A percentile compares a stretch with the other conserved stretches of the same genome.
Evolutionary conservation across 2,888 invertebrate genomes (phyloP).

Genomic region (Scotopteryx bipunctaria): DNA sequence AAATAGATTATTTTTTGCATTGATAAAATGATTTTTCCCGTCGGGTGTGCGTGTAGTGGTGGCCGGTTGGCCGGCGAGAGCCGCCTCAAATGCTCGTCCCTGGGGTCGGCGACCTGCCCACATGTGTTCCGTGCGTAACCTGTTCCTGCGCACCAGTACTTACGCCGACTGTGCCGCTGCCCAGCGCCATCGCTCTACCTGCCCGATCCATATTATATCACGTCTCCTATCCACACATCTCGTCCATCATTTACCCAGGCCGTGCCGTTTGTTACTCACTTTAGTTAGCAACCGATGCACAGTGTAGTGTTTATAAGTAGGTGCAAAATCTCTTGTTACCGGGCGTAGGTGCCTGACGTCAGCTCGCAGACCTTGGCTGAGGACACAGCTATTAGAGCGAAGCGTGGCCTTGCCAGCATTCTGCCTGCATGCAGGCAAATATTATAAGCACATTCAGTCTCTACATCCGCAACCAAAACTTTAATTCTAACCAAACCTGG

Average conservation of each 20-base stretch:
- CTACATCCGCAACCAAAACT: slow-evolving; percentile 30
- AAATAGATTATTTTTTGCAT: slow-evolving; percentile 8
- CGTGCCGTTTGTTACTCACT: slow-evolving; percentile 17
- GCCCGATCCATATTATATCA: slow-evolving; percentile 39
- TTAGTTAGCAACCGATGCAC: slow-evolving; percentile 47
- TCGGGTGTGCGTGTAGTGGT: slow-evolving; percentile 28
- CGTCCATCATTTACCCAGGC: slow-evolving; percentile 25
- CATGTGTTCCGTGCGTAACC: slow-evolving; percentile 75
- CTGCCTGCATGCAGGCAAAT: slow-evolving; percentile 66
- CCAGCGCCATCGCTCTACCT: slow-evolving; percentile 47
- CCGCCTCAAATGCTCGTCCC: slow-evolving; percentile 63
- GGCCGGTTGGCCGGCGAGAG: slow-evolving; percentile 46
- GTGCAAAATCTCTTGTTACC: slow-evolving; percentile 67
- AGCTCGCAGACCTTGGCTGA: slow-evolving; percentile 72
- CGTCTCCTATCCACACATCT: slow-evolving; percentile 25
- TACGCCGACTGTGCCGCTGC: slow-evolving; percentile 54
- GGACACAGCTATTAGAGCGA: slow-evolving; percentile 76
- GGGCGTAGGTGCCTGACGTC: slow-evolving; percentile 71
- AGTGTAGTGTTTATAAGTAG: slow-evolving; percentile 40
- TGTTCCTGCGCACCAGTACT: slow-evolving; percentile 75
- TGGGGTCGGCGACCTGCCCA: slow-evolving; percentile 71
- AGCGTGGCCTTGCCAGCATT: slow-evolving; percentile 70
- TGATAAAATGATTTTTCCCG: slow-evolving; percentile 28
- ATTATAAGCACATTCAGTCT: slow-evolving; percentile 26
- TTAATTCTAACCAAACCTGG: slow-evolving; percentile 4